phyloP scores from a whole-genome alignment of 2,797 vertebrate genomes.

The Scolopax bukidnonensis region DNA sequence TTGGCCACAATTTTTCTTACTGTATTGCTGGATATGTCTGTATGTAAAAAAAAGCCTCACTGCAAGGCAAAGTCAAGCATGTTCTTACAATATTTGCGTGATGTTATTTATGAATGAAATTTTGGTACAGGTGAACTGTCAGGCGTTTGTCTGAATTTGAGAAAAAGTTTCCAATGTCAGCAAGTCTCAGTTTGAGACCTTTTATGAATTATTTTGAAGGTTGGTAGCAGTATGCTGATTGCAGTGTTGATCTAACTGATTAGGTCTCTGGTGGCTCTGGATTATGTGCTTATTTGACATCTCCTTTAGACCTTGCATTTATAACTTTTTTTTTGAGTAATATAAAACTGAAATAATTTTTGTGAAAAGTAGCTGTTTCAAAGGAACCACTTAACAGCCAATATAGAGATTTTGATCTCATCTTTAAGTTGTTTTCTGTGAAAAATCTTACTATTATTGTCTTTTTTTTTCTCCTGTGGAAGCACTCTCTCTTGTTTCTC shows the following conservation, averaged over 20 bases:
- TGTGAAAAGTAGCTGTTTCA: neutral
- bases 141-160: neutral
- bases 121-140: neutral
- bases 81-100: neutral
- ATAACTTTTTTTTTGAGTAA: neutral
- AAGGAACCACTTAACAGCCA: neutral
- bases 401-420: neutral
- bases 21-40: neutral
- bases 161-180: neutral
- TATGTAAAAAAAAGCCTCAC: neutral
- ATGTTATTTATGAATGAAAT: neutral
- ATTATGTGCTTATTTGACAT: neutral
- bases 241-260: neutral
- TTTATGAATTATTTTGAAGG: neutral
- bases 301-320: neutral
- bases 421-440: neutral
- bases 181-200: neutral
- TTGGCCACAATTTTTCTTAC: neutral
- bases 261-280: neutral
- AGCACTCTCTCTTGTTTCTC: constrained; percentile 89
- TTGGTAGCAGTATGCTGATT: neutral
- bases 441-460: neutral
- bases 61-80: neutral
- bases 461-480: neutral
- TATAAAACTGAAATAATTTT: neutral